These are phyloP conservation scores for Apus apus DNA, from an alignment of 2,113 vertebrate species.

Conservation along the genomic window DNA sequence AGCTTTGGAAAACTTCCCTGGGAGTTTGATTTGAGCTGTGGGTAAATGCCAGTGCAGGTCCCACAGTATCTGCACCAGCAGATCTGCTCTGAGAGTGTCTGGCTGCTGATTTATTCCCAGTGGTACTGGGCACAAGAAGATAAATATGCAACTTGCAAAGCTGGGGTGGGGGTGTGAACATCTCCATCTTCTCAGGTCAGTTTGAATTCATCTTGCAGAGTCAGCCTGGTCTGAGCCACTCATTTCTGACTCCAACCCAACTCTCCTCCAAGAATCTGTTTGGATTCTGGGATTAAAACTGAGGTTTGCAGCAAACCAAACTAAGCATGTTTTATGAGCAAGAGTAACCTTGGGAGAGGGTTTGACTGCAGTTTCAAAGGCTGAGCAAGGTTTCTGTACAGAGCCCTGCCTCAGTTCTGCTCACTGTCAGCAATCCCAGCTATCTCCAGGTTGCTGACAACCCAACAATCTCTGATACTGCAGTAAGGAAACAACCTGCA, in stretches of 20 bases:
- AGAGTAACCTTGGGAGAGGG: conserved; percentile 43
- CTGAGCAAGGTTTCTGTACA: conserved; percentile 55
- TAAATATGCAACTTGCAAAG: conserved; percentile 37
- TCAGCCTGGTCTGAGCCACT: not conserved
- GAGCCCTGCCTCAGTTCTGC: conserved; percentile 45
- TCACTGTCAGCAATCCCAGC: conserved; percentile 54
- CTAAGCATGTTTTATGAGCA: not conserved
- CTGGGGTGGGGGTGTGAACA: not conserved
- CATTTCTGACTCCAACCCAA: conserved; percentile 18
- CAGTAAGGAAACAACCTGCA: conserved; percentile 28
- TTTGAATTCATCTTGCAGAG: conserved; percentile 27
- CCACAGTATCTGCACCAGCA: not conserved
- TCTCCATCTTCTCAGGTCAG: conserved; percentile 45
- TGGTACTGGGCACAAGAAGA: not conserved
- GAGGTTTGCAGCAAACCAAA: conserved; percentile 25
- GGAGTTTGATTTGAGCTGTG: not conserved
- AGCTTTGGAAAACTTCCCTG: not conserved
- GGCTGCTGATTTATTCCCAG: conserved; percentile 39
- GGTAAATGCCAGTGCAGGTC: not conserved
- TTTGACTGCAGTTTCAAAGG: conserved; percentile 53
- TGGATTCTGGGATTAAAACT: conserved; percentile 20
- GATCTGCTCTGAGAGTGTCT: not conserved
- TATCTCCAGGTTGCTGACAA: conserved; percentile 58
- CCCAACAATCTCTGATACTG: not conserved
- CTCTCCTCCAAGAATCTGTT: conserved; percentile 28